Base-by-base conservation (phyloP, 2,797 vertebrate genomes). In the Falco naumanni region DNA sequence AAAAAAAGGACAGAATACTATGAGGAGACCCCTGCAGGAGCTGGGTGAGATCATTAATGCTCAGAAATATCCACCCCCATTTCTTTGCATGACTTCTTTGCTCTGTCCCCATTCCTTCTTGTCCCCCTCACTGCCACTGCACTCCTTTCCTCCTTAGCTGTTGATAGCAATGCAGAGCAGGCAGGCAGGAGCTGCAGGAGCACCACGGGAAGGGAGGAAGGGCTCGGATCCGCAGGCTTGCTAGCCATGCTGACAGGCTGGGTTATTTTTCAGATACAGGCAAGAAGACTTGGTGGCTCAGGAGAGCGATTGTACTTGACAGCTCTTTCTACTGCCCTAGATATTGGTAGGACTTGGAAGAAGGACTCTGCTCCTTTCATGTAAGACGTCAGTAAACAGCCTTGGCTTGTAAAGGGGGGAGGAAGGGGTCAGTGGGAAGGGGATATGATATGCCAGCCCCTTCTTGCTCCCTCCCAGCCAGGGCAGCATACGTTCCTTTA, bases 381-480 rank as follows among this genome's bases (percentile, higher is more conserved):
- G 16, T 57, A 57, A 78, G 31, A 26, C 0, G 5, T 10, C 0
- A 0, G 16, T 56, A 57, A 57, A 37, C 8, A 54, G n/a, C 39
- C 20, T 31, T 60, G 39, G 31, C 57, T 91, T 37, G 28, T 29
- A 68, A n/a, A n/a, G 18, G 25, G 50, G 43, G 20, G 45, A 69
- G 39, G 37, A 78, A 74, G 19, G 56, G 61, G 61, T 33, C 45
- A 59, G 22, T 6, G 26, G 13, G 81, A 80, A 37, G 25, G 47
- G 41, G 16, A 33, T 24, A 28, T 18, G 56, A 43, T 1, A 2
- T 79, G 12, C n/a, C 13, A 43, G 34, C 9, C 63, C 33, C 74
- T 63, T 17, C 29, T 79, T 64, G 50, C 33, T 54, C 60, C 66
- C 56, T 45, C 26, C 34, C 28, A 31, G 41, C 5, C 54, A 74